phyloP scores from a whole-genome alignment of 2,113 vertebrate genomes.

The Forbesichthys agassizii region DNA sequence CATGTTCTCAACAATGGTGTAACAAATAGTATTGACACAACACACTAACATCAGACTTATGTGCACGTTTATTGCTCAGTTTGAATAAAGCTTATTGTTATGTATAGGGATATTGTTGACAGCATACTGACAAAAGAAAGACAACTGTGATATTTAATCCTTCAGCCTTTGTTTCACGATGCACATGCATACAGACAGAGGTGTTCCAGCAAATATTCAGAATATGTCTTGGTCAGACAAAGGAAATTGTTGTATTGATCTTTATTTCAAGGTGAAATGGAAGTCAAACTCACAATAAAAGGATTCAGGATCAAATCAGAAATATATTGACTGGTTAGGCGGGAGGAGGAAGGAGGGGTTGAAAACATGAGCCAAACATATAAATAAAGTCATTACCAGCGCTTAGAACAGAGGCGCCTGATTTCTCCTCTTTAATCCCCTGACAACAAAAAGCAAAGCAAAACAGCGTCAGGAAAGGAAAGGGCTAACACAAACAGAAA shows the following conservation, averaged over 20 bases:
- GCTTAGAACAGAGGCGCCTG: slow-evolving; percentile 89
- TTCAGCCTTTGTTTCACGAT: not conserved
- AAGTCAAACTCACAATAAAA: slow-evolving; percentile 85
- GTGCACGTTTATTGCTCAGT: no score
- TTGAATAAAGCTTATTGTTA: no score
- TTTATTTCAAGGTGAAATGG: slow-evolving; percentile 92
- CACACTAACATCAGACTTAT: no score
- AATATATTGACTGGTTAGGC: slow-evolving; percentile 74
- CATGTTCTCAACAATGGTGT: no score
- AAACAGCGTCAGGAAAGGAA: slow-evolving; percentile 73
- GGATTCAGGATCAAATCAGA: slow-evolving; percentile 83
- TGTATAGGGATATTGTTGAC: no score
- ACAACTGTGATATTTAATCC: not conserved
- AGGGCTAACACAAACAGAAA: slow-evolving; percentile 77
- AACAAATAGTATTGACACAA: no score
- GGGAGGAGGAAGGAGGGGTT: slow-evolving; percentile 18
- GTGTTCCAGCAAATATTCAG: not conserved
- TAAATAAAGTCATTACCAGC: slow-evolving; percentile 89
- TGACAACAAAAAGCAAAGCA: slow-evolving; percentile 81
- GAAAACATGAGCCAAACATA: slow-evolving; percentile 76
- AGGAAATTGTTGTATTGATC: slow-evolving; percentile 45
- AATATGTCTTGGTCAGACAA: slow-evolving; percentile 13
- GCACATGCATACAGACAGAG: no score
- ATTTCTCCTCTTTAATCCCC: slow-evolving; percentile 93
- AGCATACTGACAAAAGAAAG: no score